These are phyloP conservation scores for Drymonia ruficornis DNA, from an alignment of 2,888 invertebrate genomes.

Conservation along the genomic window DNA sequence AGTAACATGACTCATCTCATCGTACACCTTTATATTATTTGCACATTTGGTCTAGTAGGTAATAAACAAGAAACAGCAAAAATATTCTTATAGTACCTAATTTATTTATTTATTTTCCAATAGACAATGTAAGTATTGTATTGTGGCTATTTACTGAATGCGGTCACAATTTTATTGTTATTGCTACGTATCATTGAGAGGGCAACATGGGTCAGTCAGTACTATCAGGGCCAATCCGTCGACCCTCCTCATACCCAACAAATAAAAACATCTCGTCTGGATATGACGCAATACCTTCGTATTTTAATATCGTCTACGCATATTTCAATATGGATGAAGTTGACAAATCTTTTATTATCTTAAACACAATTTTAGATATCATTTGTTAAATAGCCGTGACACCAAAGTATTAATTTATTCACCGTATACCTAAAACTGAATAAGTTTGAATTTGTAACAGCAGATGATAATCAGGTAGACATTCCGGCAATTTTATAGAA, in stretches of 20 bases:
- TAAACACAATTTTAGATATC: background rate
- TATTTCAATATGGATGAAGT: background rate
- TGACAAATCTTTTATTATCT: background rate
- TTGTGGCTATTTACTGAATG: background rate
- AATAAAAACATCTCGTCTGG: conserved; percentile 28
- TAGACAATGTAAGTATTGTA: background rate
- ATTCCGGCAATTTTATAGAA: no score
- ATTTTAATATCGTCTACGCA: background rate
- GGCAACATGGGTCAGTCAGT: conserved; percentile 60
- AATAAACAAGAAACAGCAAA: no score
- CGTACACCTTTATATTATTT: no score
- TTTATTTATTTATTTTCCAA: background rate
- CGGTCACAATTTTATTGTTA: conserved; percentile 1
- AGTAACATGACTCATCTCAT: no score
- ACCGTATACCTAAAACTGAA: background rate
- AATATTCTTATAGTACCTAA: background rate
- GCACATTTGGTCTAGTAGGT: no score
- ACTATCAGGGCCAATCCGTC: conserved; percentile 45
- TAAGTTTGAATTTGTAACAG: no score
- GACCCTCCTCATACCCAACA: conserved; percentile 31
- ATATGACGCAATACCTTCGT: conserved; percentile 40
- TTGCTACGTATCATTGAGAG: conserved; percentile 6
- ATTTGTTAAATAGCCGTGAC: background rate
- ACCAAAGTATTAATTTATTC: background rate
- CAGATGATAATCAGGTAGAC: no score